Evolutionary conservation across 2,888 invertebrate genomes (phyloP).

Genomic region (Ophraella communa): DNA sequence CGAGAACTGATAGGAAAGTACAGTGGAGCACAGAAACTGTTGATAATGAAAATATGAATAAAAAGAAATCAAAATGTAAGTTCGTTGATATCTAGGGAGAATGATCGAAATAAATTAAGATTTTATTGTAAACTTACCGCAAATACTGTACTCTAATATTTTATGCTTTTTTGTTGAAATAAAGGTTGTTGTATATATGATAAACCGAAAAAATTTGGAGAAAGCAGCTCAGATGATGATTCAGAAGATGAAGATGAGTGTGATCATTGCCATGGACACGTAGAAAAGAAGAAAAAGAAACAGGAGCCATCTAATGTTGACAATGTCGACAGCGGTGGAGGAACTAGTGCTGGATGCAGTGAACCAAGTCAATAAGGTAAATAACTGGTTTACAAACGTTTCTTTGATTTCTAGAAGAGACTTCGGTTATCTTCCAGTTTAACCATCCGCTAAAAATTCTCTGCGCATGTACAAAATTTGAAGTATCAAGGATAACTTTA

Average conservation of each 20-base stretch:
- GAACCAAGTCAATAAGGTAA: slow-evolving; percentile 27
- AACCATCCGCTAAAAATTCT: no score
- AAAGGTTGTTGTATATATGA: slow-evolving; percentile 89
- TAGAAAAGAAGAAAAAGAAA: slow-evolving; percentile 64
- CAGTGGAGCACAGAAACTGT: slow-evolving; percentile 90
- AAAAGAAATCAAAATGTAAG: slow-evolving; percentile 96
- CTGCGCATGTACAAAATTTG: no score
- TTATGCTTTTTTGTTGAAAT: slow-evolving; percentile 1
- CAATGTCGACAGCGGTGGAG: slow-evolving; percentile 19
- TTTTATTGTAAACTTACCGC: no score
- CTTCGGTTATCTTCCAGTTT: no score
- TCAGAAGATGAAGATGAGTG: slow-evolving; percentile 73
- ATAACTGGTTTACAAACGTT: no score
- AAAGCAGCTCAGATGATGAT: slow-evolving; percentile 85
- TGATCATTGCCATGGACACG: slow-evolving; percentile 86
- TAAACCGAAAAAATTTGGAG: slow-evolving; percentile 87
- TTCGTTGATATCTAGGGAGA: slow-evolving; percentile 33
- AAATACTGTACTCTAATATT: no score
- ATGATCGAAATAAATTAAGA: neutral
- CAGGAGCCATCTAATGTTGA: slow-evolving; percentile 15
- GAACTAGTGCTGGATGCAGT: slow-evolving; percentile 11
- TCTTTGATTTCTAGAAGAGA: no score
- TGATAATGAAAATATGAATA: slow-evolving; percentile 94
- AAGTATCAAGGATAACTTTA: no score
- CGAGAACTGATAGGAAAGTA: slow-evolving; percentile 78